These are phyloP conservation scores for Enteromius afrohamiltoni DNA, from an alignment of 2,797 vertebrate genomes.

Conservation along the genomic window DNA sequence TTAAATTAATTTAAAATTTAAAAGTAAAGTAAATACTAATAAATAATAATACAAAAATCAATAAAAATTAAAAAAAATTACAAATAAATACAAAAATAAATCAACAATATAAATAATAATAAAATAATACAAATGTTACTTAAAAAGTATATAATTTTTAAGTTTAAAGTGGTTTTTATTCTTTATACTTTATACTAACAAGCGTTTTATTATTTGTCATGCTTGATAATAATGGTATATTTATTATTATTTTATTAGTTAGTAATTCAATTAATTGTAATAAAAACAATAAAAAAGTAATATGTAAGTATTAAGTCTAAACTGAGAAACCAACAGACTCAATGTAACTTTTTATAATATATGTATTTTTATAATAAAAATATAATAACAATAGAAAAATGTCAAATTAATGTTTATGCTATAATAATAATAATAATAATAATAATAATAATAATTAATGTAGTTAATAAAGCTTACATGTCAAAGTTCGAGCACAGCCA, in stretches of 20 bases:
- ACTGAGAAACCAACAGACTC: not conserved
- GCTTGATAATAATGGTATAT: not conserved
- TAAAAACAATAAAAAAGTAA: not conserved
- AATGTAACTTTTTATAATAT: not conserved
- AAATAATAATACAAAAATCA: no score
- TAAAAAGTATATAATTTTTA: not conserved
- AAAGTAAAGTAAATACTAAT: not conserved
- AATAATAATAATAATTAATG: not conserved
- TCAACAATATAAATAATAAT: not conserved
- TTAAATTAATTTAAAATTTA: not conserved
- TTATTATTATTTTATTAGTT: not conserved
- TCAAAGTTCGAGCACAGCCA: not conserved
- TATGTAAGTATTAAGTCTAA: not conserved
- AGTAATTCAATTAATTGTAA: not conserved
- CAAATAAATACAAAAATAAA: not conserved
- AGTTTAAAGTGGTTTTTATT: not conserved
- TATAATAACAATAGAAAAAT: not conserved
- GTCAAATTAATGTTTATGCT: not conserved
- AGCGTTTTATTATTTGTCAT: no score
- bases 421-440: not conserved
- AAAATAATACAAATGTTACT: no score
- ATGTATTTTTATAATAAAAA: not conserved
- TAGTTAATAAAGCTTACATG: not conserved
- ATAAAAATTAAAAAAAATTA: not conserved
- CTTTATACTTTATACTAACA: not conserved